Base-by-base conservation (phyloP, 35 echinoderm and acorn worm species). In the Diadema setosum region DNA sequence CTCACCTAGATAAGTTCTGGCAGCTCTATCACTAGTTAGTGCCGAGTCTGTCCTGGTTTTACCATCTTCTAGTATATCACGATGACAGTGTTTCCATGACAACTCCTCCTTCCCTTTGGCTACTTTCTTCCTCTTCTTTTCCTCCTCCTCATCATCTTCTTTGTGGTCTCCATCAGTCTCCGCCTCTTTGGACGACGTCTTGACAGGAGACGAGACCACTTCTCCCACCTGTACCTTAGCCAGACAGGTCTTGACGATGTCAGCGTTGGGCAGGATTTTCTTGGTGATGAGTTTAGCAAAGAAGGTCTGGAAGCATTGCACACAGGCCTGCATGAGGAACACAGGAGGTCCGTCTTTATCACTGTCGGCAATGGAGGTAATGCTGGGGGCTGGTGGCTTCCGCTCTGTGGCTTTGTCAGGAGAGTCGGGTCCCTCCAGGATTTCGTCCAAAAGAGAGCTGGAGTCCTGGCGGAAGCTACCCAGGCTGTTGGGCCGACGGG, bases 281-380 rank as follows among this genome's bases (percentile, higher is more conserved):
- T 87, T 88, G 61, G 82, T 88, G 27, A 98, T 59, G 40, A 98
- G 93, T 65, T 98, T 98, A 33, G 88, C 83, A 59, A 98, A 98
- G 70, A 94, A 98, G 3, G 89, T 88, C 85, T 98, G 95, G 36
- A 88, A 98, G 59, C 95, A 98, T 34, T 94, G 91, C 29, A 98
- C 91, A 59, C 95, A 98, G 5, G 95, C 95, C 58, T 98, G 95
- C 95, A 98, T 98, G 29, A 98, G 40, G 42, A 98, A 98, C 55
- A 98, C 18, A 14, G 95, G 95, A 52, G 92, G 87, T 18, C 57
- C 81, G 31, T 98, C 92, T 6, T 82, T 78, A 5, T 78, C 73
- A 14, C 73, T 78, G 11, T 78, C 73, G 36, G 34, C 44, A 21
- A 78, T 83, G 1, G 91, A 88, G 4, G 81, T 49, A 3, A 88